Conservation (phyloP, 2,797 vertebrate genomes). For the Lindbergichthys nudifrons region DNA sequence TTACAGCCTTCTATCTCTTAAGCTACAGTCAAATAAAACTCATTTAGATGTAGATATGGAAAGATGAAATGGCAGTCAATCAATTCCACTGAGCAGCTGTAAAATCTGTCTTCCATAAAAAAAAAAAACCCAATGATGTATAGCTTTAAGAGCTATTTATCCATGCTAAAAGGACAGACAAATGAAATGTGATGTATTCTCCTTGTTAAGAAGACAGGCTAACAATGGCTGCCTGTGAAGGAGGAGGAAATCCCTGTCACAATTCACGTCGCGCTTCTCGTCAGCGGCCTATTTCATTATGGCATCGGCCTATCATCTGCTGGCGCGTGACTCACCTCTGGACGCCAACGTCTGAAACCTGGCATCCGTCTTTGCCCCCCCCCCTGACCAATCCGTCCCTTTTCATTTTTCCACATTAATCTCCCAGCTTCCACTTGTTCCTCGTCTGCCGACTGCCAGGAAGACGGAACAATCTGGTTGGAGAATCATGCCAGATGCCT, state of each 20-base stretch:
- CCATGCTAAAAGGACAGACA: slow-evolving; percentile 11
- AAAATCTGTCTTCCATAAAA: neutral
- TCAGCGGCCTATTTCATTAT: slow-evolving; percentile 37
- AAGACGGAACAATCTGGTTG: neutral
- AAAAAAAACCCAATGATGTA: neutral
- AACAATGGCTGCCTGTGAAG: slow-evolving; percentile 32
- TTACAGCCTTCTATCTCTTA: neutral
- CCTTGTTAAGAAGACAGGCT: slow-evolving; percentile 31
- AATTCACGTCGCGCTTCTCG: slow-evolving; percentile 52
- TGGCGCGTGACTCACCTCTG: slow-evolving; percentile 44
- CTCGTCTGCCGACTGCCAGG: slow-evolving; percentile 53
- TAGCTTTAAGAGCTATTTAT: slow-evolving; percentile 6
- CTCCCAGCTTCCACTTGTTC: slow-evolving; percentile 62
- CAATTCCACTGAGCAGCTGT: neutral
- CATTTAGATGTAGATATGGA: slow-evolving; percentile 1
- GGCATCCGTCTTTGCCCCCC: slow-evolving; percentile 50
- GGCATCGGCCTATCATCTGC: slow-evolving; percentile 36
- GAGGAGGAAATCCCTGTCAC: slow-evolving; percentile 37
- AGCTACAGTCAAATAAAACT: slow-evolving; percentile 4
- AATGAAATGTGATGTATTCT: slow-evolving; percentile 36
- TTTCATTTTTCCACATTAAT: slow-evolving; percentile 67
- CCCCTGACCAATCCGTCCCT: slow-evolving; percentile 46
- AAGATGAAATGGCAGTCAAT: neutral
- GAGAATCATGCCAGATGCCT: slow-evolving; percentile 48
- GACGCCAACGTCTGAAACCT: slow-evolving; percentile 52